A percentile compares a stretch with the other conserved stretches of the same genome.
Evolutionary conservation across 2,797 vertebrate genomes (phyloP).

Genomic region (Vespertilio murinus): DNA sequence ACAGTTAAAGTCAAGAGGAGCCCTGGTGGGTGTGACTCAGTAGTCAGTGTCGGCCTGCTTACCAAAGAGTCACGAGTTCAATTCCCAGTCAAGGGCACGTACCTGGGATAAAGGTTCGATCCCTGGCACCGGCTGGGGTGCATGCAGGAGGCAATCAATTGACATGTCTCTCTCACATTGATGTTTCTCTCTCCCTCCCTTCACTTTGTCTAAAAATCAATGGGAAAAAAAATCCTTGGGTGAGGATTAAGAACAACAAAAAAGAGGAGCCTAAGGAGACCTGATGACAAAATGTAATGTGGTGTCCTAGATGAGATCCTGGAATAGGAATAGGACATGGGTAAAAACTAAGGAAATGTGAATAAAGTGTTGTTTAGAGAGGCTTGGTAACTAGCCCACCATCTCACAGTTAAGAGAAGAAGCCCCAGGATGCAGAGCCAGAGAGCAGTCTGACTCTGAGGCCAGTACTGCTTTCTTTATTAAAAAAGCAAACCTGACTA

Average conservation of each 20-base stretch:
- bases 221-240: background rate
- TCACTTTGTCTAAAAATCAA: background rate
- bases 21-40: background rate
- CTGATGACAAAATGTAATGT: background rate
- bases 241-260: background rate
- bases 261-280: background rate
- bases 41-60: background rate
- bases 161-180: background rate
- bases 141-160: background rate
- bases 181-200: background rate
- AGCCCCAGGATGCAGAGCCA: background rate
- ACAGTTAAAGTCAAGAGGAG: background rate
- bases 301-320: background rate
- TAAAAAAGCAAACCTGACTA: background rate
- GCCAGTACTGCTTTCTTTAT: background rate
- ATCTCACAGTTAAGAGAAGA: background rate
- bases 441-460: background rate
- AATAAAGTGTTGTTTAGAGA: background rate
- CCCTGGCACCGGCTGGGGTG: background rate
- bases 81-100: background rate
- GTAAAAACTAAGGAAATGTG: background rate
- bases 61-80: background rate
- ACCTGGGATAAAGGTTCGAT: background rate
- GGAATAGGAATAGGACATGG: background rate
- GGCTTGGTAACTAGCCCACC: background rate